Percentiles rank a stretch among this genome's conserved stretches.
Conservation (phyloP, 2,113 vertebrate genomes). For the Elgaria multicarinata region DNA sequence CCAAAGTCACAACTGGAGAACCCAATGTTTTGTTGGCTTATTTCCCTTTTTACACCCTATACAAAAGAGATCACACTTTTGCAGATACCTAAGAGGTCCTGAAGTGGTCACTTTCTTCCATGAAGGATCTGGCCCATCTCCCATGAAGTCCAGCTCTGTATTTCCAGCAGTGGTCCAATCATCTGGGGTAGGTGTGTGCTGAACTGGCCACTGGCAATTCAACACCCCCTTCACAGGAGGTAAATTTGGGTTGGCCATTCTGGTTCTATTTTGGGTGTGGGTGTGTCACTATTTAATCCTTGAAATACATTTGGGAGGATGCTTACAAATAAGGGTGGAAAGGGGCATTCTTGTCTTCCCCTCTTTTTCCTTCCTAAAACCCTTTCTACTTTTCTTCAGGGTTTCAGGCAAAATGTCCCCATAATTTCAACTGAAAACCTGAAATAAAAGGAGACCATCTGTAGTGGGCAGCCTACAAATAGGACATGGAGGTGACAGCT, state of each 20-base stretch:
- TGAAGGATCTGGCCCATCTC: neutral
- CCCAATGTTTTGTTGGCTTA: neutral
- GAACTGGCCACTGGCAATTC: neutral
- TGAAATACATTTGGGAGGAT: neutral
- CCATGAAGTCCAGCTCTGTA: neutral
- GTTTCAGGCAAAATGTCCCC: neutral
- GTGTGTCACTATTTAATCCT: neutral
- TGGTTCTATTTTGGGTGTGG: neutral
- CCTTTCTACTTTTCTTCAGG: too few relatives aligned
- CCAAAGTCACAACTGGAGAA: neutral
- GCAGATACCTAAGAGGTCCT: neutral
- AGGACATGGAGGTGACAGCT: neutral
- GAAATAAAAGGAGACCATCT: neutral
- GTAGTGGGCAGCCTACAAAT: neutral
- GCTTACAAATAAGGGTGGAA: neutral
- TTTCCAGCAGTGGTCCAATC: neutral
- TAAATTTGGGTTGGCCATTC: neutral
- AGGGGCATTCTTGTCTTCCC: neutral
- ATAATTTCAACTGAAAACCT: neutral
- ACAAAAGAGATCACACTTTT: neutral
- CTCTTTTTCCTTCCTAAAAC: neutral
- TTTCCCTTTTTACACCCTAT: neutral
- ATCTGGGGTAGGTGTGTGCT: neutral
- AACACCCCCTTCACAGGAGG: neutral
- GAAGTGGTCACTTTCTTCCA: neutral